phyloP scores from a whole-genome alignment of 2,113 vertebrate genomes.

The Sialia sialis region DNA sequence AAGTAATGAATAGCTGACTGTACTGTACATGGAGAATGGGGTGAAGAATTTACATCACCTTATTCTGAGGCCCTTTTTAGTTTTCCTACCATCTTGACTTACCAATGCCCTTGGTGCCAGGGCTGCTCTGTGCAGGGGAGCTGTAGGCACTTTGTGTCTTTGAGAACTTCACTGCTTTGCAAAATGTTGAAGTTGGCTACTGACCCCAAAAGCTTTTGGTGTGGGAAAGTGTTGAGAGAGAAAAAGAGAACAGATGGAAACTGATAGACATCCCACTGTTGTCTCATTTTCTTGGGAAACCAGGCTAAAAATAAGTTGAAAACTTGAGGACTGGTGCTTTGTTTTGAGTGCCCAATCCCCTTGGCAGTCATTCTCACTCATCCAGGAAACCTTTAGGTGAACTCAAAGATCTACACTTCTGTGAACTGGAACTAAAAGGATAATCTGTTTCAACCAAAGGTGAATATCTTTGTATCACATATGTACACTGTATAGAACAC shows the following conservation, averaged over 20 bases:
- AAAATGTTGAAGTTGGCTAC: neutral
- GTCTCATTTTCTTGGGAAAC: slow-evolving; percentile 44
- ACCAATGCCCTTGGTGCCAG: neutral
- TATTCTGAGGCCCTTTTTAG: neutral
- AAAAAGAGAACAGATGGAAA: slow-evolving; percentile 36
- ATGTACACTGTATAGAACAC: neutral
- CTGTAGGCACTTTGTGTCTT: neutral
- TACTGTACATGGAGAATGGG: neutral
- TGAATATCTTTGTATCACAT: neutral
- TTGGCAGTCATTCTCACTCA: neutral
- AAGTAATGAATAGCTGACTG: neutral
- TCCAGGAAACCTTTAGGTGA: neutral
- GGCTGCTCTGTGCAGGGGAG: neutral
- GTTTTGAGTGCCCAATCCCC: neutral
- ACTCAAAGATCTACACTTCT: neutral
- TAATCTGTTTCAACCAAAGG: neutral
- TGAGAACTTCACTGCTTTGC: slow-evolving; percentile 4
- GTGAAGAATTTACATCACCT: neutral
- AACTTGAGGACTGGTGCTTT: neutral
- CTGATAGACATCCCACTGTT: slow-evolving; percentile 37
- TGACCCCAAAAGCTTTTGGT: slow-evolving; percentile 33
- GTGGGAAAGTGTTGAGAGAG: slow-evolving; percentile 22
- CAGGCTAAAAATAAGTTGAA: slow-evolving; percentile 17
- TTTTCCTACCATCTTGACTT: neutral
- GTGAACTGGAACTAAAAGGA: neutral